A percentile compares a stretch with the other conserved stretches of the same genome.
Evolutionary conservation across 2,888 invertebrate genomes (phyloP).

Genomic region (Trisateles emortualis): DNA sequence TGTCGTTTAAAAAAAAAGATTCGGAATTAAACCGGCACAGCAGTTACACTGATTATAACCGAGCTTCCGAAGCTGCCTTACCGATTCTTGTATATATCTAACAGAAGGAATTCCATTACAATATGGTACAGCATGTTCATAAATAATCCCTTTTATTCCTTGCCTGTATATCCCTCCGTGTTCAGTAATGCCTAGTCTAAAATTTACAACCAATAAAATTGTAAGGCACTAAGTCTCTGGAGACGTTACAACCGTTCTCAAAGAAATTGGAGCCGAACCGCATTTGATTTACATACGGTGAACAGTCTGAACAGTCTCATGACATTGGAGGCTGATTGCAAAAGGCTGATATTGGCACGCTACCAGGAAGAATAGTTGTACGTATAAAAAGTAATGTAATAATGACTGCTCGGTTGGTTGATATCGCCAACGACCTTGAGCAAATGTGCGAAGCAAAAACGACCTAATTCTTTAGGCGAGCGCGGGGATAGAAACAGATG

Average conservation of each 20-base stretch:
- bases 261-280: conserved; percentile 29
- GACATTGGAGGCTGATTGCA: conserved; percentile 22
- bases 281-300: conserved; percentile 39
- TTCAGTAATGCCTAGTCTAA: conserved; percentile 14
- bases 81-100: too few species aligned
- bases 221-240: neutral
- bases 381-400: neutral
- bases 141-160: conserved; percentile 9
- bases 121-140: neutral
- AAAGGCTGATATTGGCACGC: conserved; percentile 30
- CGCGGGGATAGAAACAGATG: too few species aligned
- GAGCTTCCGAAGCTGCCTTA: too few species aligned
- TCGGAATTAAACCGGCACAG: too few species aligned
- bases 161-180: neutral
- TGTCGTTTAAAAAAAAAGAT: too few species aligned
- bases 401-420: too few species aligned
- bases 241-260: conserved; percentile 13
- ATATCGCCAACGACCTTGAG: too few species aligned
- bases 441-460: too few species aligned
- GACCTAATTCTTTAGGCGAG: too few species aligned
- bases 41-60: too few species aligned
- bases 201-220: conserved; percentile 20
- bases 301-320: conserved; percentile 17
- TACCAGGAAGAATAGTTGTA: conserved; percentile 19
- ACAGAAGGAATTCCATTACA: neutral